Base-by-base conservation (phyloP, 1,140 invertebrate genomes). In the Brachionus rubens region DNA sequence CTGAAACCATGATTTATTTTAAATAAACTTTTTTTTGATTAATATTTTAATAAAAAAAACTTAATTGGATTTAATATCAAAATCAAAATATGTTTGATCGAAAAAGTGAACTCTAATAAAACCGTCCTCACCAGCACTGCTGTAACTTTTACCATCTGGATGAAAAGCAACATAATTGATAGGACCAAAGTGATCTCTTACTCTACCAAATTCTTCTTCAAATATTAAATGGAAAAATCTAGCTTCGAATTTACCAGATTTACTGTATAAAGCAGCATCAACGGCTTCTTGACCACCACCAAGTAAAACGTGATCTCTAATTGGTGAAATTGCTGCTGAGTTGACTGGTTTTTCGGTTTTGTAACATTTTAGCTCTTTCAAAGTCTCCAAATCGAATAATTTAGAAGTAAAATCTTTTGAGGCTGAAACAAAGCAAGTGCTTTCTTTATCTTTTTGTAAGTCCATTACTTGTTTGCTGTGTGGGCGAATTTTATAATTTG, bases 101-200 rank as follows among this genome's bases (percentile, higher is more conserved):
- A 99, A 98, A 80, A 89, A 90, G 84, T 99, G 94, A 62, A 98
- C 89, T 81, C 96, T 87, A 28, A 98, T 90, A 85, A 95, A 98
- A 88, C 97, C 97, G 85, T 99, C 97, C 88, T 99, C 96, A 82
- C 94, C 96, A 47, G 96, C 97, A 78, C 92, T 96, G 67, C 92
- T 91, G 83, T 96, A 97, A 83, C 93, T 93, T 81, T 91, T 93
- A 43, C 97, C 97, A 88, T 96, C 93, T 10, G 97, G 97, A 87
- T 98, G 94, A 86, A 98, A 99, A 50, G 92, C 92, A 68, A 99
- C 88, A 84, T 92, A 94, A 88, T 99, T 99, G 80, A 99, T 99
- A 1, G 97, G 97, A 80, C 97, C 97, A 82, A 99, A 99, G 87
- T 99, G 97, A 59, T 96, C 96, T 84, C 99, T 99, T 0, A 99